Conservation (phyloP, 2,888 invertebrate genomes). For the Eretmocerus hayati region DNA sequence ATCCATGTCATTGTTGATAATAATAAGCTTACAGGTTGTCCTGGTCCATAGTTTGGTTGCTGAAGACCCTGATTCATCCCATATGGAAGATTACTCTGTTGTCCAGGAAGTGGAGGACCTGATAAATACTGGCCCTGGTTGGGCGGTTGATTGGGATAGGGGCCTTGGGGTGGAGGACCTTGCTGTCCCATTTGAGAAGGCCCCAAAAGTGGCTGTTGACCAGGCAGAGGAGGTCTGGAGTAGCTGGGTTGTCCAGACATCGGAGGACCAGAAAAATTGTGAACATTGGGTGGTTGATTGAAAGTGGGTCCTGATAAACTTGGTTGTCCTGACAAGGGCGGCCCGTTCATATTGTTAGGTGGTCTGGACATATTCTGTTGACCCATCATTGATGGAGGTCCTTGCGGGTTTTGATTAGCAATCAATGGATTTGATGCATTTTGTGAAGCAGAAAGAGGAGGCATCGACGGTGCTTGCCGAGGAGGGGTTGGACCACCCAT, state of each 20-base stretch:
- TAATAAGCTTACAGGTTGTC: slow-evolving; percentile 11
- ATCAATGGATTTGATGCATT: slow-evolving; percentile 21
- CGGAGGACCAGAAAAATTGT: slow-evolving; percentile 12
- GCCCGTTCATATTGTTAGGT: slow-evolving; percentile 10
- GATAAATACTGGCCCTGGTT: slow-evolving; percentile 9
- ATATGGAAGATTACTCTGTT: slow-evolving; percentile 15
- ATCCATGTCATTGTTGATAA: neutral
- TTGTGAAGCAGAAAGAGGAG: slow-evolving; percentile 22
- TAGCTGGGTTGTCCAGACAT: slow-evolving; percentile 27
- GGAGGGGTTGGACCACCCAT: slow-evolving; percentile 2
- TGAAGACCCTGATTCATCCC: slow-evolving; percentile 24
- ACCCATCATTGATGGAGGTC: slow-evolving; percentile 7
- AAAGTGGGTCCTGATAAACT: slow-evolving; percentile 9
- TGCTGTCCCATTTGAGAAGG: slow-evolving; percentile 42
- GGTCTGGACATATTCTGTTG: slow-evolving; percentile 15
- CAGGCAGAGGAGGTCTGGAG: slow-evolving; percentile 26
- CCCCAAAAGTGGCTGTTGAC: slow-evolving; percentile 17
- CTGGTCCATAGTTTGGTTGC: slow-evolving; percentile 37
- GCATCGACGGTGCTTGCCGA: slow-evolving; percentile 22
- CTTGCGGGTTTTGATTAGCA: slow-evolving; percentile 23
- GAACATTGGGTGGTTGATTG: slow-evolving; percentile 26
- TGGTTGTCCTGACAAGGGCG: slow-evolving; percentile 20
- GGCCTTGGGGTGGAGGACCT: slow-evolving; percentile 20
- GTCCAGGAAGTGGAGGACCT: slow-evolving; percentile 25
- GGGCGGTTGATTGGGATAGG: slow-evolving; percentile 23